Base-by-base conservation (phyloP, 2,797 vertebrate genomes). In the Thaleichthys pacificus region DNA sequence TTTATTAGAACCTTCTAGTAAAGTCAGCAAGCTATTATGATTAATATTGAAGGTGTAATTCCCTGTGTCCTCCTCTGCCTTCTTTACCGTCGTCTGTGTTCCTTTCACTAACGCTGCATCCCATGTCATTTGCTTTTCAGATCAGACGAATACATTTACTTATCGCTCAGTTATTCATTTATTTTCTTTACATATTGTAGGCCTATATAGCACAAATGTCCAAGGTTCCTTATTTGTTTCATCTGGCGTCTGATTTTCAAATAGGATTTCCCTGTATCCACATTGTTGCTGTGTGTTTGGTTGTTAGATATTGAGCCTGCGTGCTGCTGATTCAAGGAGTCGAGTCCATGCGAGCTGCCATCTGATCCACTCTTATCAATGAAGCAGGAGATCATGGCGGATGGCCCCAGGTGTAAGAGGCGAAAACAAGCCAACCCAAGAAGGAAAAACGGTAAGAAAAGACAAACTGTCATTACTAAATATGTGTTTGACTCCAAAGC, bases 401-500 rank as follows among this genome's bases (percentile, higher is more conserved):
- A 95, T 93, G 94, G 94, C 93, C 94, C 94, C 93, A 94, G 94
- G 93, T 95, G 93, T 93, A 95, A 95, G 93, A 94, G 97, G 94
- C 94, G 97, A 95, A 98, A 98, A 94, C 97, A 98, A 96, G 96
- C 97, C 95, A 98, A 97, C 93, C 97, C 97, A 87, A 92, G 97
- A 83, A 95, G 97, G 93, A 98, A 98, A 94, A 96, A 98, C 96
- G 97, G 97, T 98, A 97, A 97, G 96, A 88, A 90, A 79, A 76
- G 49, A 70, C 60, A 74, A 88, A 91, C 88, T 14, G 63, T 63
- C 63, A 73, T 22, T 26, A 42, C 35, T n/a, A 47, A 65, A 61
- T 56, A 22, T 69, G 56, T 69, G 5, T 69, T 30, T 35, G n/a
- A 22, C 28, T 32, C 17, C 24, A 61, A 56, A 56, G 74, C 73